Base-by-base conservation (phyloP, 2,888 invertebrate genomes). In the Periphyllus acericola region DNA sequence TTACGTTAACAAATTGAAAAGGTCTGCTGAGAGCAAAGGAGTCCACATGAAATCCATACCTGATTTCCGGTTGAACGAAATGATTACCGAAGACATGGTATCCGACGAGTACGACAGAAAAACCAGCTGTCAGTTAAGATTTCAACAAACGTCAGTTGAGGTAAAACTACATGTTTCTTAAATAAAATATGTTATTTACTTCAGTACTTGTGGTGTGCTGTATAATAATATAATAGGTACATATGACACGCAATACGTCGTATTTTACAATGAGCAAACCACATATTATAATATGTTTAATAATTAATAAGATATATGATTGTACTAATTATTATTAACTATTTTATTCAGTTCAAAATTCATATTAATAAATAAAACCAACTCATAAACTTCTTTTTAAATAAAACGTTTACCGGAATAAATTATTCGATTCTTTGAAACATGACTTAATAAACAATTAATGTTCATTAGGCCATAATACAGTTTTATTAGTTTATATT, bases 131-230 rank as follows among this genome's bases (percentile, higher is more conserved):
- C 93, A 96, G 29, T 93, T 97, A 68, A 93, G 97, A 87, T 98
- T 97, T 91, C 98, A 98, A 91, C 98, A 98, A 92, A 96, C 97
- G 90, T 95, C 96, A 55, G 95, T 98, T 32, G 97, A 98, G 92
- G 97, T 89, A 80, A 84, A 74, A 75, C 21, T 29, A 25, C 60
- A 60, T 25, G 21, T 60, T 60, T 60, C 60, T 60, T 25, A 14
- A 46, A 46, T 60, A 21, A 21, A 21, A 19, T 60, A 21, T 55
- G 6, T 55, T 52, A 52, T 52, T 4, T 52, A 17, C 3, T 36
- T 52, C 52, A 52, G 14, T 52, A 52, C 9, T 52, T 52, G 2
- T 55, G 6, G 6, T 6, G 55, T 55, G 19, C 55, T 19, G 55
- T 55, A 5, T 55, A 46, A 46, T 46, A 36, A 3, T 36, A 46